Evolutionary conservation across 2,797 vertebrate species (phyloP).

Genomic region (Liasis olivaceus): DNA sequence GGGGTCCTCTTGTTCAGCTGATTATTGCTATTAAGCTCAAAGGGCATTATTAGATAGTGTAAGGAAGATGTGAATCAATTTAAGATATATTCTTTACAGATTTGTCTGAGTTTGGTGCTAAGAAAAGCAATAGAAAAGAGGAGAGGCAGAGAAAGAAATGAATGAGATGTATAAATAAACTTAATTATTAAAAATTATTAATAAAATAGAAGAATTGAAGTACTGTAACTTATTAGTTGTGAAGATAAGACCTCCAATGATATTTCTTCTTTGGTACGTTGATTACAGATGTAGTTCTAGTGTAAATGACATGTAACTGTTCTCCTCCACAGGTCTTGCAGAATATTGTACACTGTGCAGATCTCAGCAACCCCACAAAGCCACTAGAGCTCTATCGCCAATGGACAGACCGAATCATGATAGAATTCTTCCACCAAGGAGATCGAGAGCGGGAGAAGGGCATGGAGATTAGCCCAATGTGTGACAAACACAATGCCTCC

Average conservation of each 20-base stretch:
- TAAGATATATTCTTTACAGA: background rate
- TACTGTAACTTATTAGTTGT: background rate
- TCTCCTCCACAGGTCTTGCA: constrained; percentile 81
- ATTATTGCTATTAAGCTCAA: background rate
- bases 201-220: background rate
- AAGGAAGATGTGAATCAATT: background rate
- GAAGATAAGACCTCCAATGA: background rate
- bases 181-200: background rate
- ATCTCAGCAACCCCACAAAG: constrained; percentile 94
- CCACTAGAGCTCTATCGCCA: constrained; percentile 88
- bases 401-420: constrained; percentile 92
- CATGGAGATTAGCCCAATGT: constrained; percentile 96
- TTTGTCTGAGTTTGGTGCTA: background rate
- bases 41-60: background rate
- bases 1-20: no score
- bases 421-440: constrained; percentile 89
- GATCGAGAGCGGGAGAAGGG: constrained; percentile 88
- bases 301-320: background rate
- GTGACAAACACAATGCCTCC: constrained; percentile 90
- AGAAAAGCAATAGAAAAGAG: background rate
- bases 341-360: constrained; percentile 93
- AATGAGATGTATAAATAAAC: background rate
- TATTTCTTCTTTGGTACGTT: background rate
- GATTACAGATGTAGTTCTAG: background rate
- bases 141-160: background rate